Conservation (phyloP, 2,113 vertebrate species). For the Notarius lentiginosus region DNA sequence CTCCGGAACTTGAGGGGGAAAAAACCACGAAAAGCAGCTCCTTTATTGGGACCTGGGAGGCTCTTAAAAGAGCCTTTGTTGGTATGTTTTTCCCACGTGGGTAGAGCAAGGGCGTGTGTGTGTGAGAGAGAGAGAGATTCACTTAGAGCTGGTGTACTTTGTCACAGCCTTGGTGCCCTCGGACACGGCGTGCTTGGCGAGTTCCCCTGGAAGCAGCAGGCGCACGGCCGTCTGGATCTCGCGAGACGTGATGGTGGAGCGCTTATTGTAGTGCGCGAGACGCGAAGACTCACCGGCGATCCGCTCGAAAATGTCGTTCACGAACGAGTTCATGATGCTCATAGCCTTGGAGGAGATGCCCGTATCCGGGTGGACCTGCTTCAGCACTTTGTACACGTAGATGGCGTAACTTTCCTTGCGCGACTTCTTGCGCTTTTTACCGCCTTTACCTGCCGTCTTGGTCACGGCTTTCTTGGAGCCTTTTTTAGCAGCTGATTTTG, state of each 20-base stretch:
- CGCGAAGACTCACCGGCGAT: constrained; percentile 59
- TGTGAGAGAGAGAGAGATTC: neutral
- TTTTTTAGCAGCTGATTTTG: constrained; percentile 39
- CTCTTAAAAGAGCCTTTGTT: constrained; percentile 46
- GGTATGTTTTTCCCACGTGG: neutral
- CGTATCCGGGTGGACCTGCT: constrained; percentile 80
- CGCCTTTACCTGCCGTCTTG: constrained; percentile 32
- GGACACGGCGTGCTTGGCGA: constrained; percentile 63
- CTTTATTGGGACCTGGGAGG: constrained; percentile 25
- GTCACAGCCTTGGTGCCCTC: constrained; percentile 57
- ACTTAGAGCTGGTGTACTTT: constrained; percentile 55
- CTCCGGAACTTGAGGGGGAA: too few species aligned
- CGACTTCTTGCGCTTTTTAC: constrained; percentile 36
- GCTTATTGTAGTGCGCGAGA: constrained; percentile 70
- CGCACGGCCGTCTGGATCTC: constrained; percentile 85
- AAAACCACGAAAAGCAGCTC: neutral
- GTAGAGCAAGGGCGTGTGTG: neutral
- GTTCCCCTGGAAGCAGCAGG: constrained; percentile 60
- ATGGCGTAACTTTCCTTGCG: constrained; percentile 68
- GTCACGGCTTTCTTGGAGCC: constrained; percentile 44
- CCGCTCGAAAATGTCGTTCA: constrained; percentile 68
- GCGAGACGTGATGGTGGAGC: constrained; percentile 71
- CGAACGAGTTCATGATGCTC: constrained; percentile 68
- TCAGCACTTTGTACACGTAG: constrained; percentile 78
- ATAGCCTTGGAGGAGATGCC: constrained; percentile 78